Base-by-base conservation (phyloP, 2,113 vertebrate genomes). In the Ardeotis arabs region DNA sequence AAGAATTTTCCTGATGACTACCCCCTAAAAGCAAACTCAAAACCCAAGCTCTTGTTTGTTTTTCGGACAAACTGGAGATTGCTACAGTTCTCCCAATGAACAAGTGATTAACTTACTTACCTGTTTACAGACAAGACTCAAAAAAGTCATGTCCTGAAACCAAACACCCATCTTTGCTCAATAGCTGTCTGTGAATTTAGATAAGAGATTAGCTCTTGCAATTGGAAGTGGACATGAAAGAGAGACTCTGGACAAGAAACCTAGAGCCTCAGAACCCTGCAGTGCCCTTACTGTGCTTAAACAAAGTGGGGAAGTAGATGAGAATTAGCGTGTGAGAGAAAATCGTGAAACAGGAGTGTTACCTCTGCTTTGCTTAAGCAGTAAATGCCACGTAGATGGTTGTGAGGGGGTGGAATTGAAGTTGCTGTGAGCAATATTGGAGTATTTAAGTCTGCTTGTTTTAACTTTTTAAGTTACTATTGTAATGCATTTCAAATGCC, bases 351-450 rank as follows among this genome's bases (percentile, higher is more conserved):
- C 44, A 33, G 33, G 37, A 84, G 25, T 37, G n/a, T 58, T 63
- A 31, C 28, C 33, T 68, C 5, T 50, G 9, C 24, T 58, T 63
- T 70, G 14, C 50, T 67, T 45, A 16, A n/a, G 19, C 56, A 31
- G 33, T 63, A 68, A 53, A 27, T 23, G 22, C 29, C 52, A 39
- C 13, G 17, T 39, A 33, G 0, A 0, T 58, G 63, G 25, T 41
- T 55, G 41, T 56, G 50, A 70, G 41, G 33, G 19, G 29, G 5
- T 59, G 35, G 28, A 67, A 37, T 23, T 84, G 64, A 76, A 23
- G 39, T 66, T 72, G 19, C 25, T 85, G 23, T 70, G 41, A 44
- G 31, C 19, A 60, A 6, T 31, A 70, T 45, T 39, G 28, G 41
- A 60, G 22, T 69, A n/a, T 10, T 53, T 58, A 33, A 39, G 19